These are phyloP conservation scores for Paratilapia polleni DNA, from an alignment of 2,113 vertebrate genomes.

Conservation along the genomic window DNA sequence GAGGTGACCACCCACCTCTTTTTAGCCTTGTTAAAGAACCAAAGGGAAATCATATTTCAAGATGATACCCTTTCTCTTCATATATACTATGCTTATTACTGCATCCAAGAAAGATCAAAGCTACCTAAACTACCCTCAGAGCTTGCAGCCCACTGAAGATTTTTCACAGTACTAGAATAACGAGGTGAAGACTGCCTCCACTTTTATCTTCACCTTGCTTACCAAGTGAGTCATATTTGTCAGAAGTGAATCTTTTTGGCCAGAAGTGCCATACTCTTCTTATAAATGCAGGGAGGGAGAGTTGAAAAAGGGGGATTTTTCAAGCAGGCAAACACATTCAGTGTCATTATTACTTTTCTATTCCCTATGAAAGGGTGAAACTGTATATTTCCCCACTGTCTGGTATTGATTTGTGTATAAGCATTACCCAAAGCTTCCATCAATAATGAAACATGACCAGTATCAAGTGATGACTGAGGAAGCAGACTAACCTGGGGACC, in stretches of 20 bases:
- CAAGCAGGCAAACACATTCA: conserved; percentile 17
- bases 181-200: conserved; percentile 67
- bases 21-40: conserved; percentile 69
- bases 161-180: conserved; percentile 69
- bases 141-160: conserved; percentile 67
- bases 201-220: conserved; percentile 72
- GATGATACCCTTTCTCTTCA: conserved; percentile 69
- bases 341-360: conserved; percentile 10
- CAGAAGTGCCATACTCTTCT: conserved; percentile 36
- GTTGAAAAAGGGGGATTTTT: conserved; percentile 30
- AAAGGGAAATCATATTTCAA: conserved; percentile 70
- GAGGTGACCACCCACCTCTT: conserved; percentile 73
- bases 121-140: conserved; percentile 68
- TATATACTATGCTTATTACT: conserved; percentile 66
- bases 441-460: conserved; percentile 59
- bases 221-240: conserved; percentile 67
- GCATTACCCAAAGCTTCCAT: conserved; percentile 32
- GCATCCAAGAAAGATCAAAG: conserved; percentile 78
- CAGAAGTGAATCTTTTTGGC: conserved; percentile 61
- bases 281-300: conserved; percentile 16
- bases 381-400: neutral
- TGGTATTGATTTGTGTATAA: conserved; percentile 48
- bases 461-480: conserved; percentile 49
- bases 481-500: conserved; percentile 38
- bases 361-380: neutral